phyloP scores from a whole-genome alignment of 2,888 invertebrate genomes.

The Erannis defoliaria region DNA sequence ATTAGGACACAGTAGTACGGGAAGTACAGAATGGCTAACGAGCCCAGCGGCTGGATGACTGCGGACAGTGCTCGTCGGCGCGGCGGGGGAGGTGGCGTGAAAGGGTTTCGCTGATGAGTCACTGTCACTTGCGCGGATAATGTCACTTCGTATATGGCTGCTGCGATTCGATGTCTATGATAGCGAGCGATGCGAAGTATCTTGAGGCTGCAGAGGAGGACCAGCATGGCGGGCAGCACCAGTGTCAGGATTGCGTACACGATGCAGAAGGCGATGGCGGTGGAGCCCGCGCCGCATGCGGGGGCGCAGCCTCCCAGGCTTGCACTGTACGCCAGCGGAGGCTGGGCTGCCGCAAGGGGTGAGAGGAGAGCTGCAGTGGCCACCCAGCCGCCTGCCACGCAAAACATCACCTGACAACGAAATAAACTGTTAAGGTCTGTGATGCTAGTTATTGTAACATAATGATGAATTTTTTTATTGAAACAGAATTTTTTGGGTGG shows the following conservation, averaged over 20 bases:
- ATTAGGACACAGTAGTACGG: constrained; percentile 91
- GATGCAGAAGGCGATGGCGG: constrained; percentile 88
- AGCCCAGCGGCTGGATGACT: constrained; percentile 91
- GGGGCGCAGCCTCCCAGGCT: constrained; percentile 89
- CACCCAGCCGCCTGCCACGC: constrained; percentile 90
- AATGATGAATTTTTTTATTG: too few species aligned
- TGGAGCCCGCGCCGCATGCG: constrained; percentile 88
- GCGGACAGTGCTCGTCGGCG: constrained; percentile 88
- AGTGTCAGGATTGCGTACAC: constrained; percentile 89
- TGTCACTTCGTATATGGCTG: constrained; percentile 94
- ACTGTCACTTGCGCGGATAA: constrained; percentile 94
- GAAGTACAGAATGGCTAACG: constrained; percentile 90
- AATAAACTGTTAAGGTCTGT: not conserved
- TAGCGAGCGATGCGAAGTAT: constrained; percentile 89
- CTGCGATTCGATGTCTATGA: constrained; percentile 93
- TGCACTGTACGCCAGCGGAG: constrained; percentile 71
- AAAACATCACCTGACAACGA: constrained; percentile 86
- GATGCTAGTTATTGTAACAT: too few species aligned
- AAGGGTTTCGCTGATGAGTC: constrained; percentile 93
- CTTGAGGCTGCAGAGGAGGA: constrained; percentile 91
- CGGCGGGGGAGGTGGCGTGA: constrained; percentile 90
- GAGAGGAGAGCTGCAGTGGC: constrained; percentile 88
- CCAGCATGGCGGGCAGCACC: constrained; percentile 89
- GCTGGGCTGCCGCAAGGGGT: constrained; percentile 88
- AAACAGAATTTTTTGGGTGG: too few species aligned